Evolutionary conservation across 2,888 invertebrate genomes (phyloP).

Genomic region (Polymixis flavicincta): DNA sequence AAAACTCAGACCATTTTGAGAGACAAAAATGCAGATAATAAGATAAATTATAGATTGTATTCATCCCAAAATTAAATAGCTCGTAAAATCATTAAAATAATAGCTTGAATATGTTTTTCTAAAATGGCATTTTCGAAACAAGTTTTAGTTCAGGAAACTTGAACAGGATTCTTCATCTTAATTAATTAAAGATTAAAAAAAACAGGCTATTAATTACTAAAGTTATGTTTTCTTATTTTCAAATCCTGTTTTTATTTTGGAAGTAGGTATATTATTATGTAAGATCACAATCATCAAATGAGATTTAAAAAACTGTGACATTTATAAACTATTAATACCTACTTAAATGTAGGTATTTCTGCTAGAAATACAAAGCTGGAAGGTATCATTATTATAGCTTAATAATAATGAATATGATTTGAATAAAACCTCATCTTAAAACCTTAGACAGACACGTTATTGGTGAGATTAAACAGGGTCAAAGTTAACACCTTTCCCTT

Average conservation of each 20-base stretch:
- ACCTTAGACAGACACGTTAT: neutral
- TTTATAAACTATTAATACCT: neutral
- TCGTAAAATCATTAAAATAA: conserved; percentile 10
- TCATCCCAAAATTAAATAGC: conserved; percentile 7
- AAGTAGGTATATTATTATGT: neutral
- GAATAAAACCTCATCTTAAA: neutral
- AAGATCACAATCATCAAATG: neutral
- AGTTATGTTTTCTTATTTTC: conserved; percentile 7
- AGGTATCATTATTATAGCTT: neutral
- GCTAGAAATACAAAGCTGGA: too few relatives aligned
- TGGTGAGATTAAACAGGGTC: neutral
- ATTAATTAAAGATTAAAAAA: neutral
- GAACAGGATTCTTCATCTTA: conserved; percentile 20
- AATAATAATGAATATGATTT: neutral
- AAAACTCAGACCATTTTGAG: conserved; percentile 7
- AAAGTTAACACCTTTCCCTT: neutral
- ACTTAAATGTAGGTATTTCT: neutral
- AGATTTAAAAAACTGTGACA: neutral
- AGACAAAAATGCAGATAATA: conserved; percentile 8
- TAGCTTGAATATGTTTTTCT: conserved; percentile 17
- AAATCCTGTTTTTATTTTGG: conserved; percentile 10
- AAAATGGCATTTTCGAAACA: conserved; percentile 30
- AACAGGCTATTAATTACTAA: conserved; percentile 24
- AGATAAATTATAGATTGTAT: neutral
- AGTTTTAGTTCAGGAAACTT: conserved; percentile 44